A percentile compares a stretch with the other conserved stretches of the same genome.
These are phyloP conservation scores for Meghimatium bilineatum DNA, from an alignment of 2,888 invertebrate genomes.

Conservation along the genomic window DNA sequence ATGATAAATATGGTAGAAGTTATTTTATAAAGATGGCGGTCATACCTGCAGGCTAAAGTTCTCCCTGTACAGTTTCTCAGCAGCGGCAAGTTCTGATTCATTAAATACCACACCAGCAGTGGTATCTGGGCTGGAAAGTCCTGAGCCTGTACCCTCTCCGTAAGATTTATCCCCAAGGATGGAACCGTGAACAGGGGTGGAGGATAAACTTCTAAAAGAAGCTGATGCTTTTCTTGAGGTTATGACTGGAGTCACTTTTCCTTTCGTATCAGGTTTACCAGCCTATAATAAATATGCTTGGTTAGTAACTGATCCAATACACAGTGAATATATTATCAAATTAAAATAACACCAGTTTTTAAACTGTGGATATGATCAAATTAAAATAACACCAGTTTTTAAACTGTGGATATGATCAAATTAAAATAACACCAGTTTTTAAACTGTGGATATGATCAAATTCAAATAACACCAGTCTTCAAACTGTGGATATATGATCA, in stretches of 20 bases:
- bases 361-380: too few species aligned
- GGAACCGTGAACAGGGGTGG: conserved; percentile 48
- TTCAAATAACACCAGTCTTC: too few species aligned
- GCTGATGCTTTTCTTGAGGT: conserved; percentile 54
- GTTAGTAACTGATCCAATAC: not conserved
- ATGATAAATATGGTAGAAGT: not conserved
- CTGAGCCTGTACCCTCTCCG: conserved; percentile 56
- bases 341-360: too few species aligned
- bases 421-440: too few species aligned
- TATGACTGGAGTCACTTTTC: conserved; percentile 42
- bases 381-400: too few species aligned
- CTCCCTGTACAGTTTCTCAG: conserved; percentile 32
- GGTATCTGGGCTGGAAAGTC: not conserved
- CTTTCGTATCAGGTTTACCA: conserved; percentile 33
- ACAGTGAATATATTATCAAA: too few species aligned
- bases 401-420: too few species aligned
- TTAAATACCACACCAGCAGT: not conserved
- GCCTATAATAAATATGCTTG: conserved; percentile 5
- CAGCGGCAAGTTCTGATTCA: conserved; percentile 27
- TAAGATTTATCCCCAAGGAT: conserved; percentile 56
- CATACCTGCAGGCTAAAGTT: conserved; percentile 35
- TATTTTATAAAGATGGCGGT: not conserved
- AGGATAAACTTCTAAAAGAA: conserved; percentile 55
- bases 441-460: too few species aligned
- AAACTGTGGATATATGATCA: too few species aligned